Evolutionary conservation across 2,797 vertebrate genomes (phyloP), one percentile per base, ranked within the genome.

Genomic region (Zenarchopterus dispar): DNA sequence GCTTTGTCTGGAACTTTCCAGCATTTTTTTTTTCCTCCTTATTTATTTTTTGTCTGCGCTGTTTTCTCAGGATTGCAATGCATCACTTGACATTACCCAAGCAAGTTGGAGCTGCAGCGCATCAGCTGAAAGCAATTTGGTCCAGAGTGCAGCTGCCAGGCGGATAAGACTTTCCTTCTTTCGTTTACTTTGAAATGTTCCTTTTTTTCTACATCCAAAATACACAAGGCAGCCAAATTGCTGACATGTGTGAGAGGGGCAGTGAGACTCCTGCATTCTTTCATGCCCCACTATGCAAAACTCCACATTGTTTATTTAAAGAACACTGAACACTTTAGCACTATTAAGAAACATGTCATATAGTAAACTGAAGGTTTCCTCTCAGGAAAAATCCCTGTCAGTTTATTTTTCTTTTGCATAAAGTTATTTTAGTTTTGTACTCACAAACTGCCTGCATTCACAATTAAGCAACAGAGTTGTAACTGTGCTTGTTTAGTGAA

Each of bases 71-170:
- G 93, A 73, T 87, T 89, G 93, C 94, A 94, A 94, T 94, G 91
- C 88, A 92, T 88, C 92, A 93, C 94, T 95, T 94, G 93, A 95
- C 93, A 93, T 94, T 95, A 94, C 94, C 94, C 95, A 93, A 95
- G 94, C 94, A 93, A 93, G 92, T 94, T 94, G 94, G 94, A 94
- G 94, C 92, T 77, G 81, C 93, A 92, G 93, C 91, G 83, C 93
- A 95, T 95, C 95, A 96, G 95, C 95, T 96, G 95, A 96, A 96
- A 96, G 95, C 95, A 96, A 96, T 96, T 97, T 96, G 85, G 93
- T 94, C 90, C 87, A 26, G 92, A 94, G 93, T 88, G 91, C 95
- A 95, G 94, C 94, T 96, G 95, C 95, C 94, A 95, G 93, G 89
- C 92, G 94, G 94, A 95, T 95, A 95, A 94, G 94, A 95, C 95